phyloP scores from a whole-genome alignment of 2,113 vertebrate genomes.

The Nyctibius bracteatus region DNA sequence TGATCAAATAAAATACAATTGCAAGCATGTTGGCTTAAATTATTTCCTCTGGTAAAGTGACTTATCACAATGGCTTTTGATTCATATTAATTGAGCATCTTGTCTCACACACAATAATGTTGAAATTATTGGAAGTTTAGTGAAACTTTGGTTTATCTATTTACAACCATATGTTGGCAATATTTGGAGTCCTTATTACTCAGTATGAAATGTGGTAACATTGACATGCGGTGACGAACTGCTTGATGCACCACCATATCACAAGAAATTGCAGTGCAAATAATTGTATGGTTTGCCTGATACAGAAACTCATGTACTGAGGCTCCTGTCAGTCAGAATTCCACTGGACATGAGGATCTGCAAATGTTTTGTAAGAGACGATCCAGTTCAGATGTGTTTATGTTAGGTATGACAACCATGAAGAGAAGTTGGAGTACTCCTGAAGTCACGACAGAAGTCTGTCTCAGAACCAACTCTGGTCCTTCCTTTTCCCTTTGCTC shows the following conservation, averaged over 20 bases:
- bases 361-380: neutral
- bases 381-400: neutral
- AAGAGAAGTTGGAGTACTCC: neutral
- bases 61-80: neutral
- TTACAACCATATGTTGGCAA: neutral
- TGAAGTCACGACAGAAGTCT: neutral
- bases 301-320: neutral
- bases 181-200: neutral
- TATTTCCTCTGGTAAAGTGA: neutral
- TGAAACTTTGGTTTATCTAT: neutral
- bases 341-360: neutral
- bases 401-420: neutral
- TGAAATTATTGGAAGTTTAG: neutral
- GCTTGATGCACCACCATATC: neutral
- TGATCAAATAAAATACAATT: neutral
- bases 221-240: neutral
- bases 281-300: neutral
- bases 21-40: neutral
- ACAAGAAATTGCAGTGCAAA: neutral
- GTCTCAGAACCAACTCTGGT: neutral
- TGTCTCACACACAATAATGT: neutral
- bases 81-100: neutral
- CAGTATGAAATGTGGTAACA: neutral
- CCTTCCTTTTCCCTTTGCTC: neutral
- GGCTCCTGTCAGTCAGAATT: neutral